phyloP scores from a whole-genome alignment of 2,797 vertebrate species.

The Lates japonicus region DNA sequence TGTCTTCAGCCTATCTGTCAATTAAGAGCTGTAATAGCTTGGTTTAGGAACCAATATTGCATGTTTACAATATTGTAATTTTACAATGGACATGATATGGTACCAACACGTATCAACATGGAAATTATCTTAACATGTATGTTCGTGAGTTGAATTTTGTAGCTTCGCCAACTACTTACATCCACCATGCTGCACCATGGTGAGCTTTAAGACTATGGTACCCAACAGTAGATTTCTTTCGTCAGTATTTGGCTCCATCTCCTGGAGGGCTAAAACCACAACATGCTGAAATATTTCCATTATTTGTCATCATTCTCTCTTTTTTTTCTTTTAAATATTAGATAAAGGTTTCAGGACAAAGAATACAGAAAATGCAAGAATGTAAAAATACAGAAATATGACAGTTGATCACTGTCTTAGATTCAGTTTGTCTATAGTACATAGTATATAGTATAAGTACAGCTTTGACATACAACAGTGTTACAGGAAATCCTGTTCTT shows the following conservation, averaged over 20 bases:
- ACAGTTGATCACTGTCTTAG: not conserved
- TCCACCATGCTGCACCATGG: not conserved
- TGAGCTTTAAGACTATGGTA: fast-evolving
- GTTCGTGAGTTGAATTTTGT: too few species aligned
- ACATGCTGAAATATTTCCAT: not conserved
- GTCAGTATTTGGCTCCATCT: slow-evolving; percentile 76
- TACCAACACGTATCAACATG: not conserved
- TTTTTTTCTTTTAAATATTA: not conserved
- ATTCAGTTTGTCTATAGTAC: not conserved
- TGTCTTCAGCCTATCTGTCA: slow-evolving; percentile 31
- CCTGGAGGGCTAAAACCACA: slow-evolving; percentile 40
- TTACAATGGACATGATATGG: not conserved
- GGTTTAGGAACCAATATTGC: not conserved
- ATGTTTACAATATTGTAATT: not conserved
- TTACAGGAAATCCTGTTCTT: not conserved
- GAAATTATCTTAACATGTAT: not conserved
- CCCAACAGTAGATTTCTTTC: not conserved
- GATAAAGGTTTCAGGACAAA: not conserved
- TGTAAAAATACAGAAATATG: not conserved
- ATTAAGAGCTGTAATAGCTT: not conserved
- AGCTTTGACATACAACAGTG: not conserved
- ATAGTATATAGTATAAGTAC: too few species aligned
- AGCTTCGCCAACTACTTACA: not conserved
- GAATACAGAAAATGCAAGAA: not conserved
- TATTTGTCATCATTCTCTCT: not conserved